Evolutionary conservation across 2,113 vertebrate species (phyloP).

Genomic region (Pseudolaguvia tuberculata): DNA sequence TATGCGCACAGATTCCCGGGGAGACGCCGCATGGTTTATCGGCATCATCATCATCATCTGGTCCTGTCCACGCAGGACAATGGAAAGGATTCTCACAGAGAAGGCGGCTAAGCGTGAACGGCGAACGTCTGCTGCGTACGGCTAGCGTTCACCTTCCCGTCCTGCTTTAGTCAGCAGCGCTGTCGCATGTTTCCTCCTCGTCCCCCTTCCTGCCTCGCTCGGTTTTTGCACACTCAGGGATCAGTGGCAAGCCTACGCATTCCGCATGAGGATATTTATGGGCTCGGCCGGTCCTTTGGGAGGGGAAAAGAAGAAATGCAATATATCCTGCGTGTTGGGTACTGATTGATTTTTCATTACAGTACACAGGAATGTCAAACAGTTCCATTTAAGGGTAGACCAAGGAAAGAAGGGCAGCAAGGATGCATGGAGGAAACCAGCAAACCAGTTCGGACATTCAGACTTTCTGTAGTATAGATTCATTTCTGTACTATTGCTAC

Average conservation of each 20-base stretch:
- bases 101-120: conserved; percentile 11
- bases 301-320: not conserved
- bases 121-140: conserved; percentile 19
- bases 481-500: no score
- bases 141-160: conserved; percentile 20
- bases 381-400: not conserved
- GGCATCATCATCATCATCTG: conserved; percentile 21
- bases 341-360: not conserved
- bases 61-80: not conserved
- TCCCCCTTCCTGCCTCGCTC: not conserved
- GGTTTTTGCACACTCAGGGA: not conserved
- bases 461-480: no score
- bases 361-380: not conserved
- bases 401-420: no score
- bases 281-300: not conserved
- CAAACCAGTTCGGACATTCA: no score
- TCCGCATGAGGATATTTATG: conserved; percentile 1
- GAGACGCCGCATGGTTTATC: not conserved
- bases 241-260: not conserved
- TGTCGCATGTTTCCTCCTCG: not conserved
- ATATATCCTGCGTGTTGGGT: not conserved
- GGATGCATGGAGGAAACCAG: no score
- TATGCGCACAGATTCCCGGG: not conserved
- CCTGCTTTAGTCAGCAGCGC: conserved; percentile 39
- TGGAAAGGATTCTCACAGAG: not conserved